Evolutionary conservation across 2,113 vertebrate genomes (phyloP).

Genomic region (Mellivora capensis): DNA sequence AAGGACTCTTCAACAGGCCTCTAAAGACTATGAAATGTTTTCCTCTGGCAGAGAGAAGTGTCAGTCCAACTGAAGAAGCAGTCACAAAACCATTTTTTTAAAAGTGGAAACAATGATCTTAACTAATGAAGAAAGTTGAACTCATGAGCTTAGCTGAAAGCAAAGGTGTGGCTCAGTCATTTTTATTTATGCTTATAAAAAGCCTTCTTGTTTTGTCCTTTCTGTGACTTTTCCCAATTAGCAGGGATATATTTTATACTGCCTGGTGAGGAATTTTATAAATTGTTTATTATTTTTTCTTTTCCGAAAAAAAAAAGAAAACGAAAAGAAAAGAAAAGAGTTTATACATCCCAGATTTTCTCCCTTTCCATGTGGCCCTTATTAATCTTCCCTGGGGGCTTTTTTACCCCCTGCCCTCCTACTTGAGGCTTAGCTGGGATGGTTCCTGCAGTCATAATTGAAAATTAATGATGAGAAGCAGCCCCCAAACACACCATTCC

Average conservation of each 20-base stretch:
- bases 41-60: background rate
- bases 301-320: constrained; percentile 2
- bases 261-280: constrained; percentile 7
- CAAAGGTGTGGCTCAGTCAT: background rate
- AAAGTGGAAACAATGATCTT: background rate
- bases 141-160: background rate
- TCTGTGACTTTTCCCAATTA: constrained; percentile 52
- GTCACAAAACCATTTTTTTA: background rate
- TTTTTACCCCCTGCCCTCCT: constrained; percentile 39
- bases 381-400: constrained; percentile 37
- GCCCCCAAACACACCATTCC: constrained; percentile 35
- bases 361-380: background rate
- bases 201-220: constrained; percentile 28
- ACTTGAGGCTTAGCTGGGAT: background rate
- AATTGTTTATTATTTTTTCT: constrained; percentile 54
- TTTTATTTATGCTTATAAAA: constrained; percentile 28
- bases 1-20: background rate
- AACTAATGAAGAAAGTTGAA: background rate
- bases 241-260: constrained; percentile 10
- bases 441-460: constrained; percentile 56
- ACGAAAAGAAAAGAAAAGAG: no score
- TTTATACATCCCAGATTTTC: constrained; percentile 11
- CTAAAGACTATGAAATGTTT: background rate
- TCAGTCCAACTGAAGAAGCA: background rate
- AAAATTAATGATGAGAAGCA: constrained; percentile 66